Evolutionary conservation across 37 sponge, comb jelly and placozoan species (phyloP), one percentile per base, ranked within the genome.

Genomic region (Aplysina aerophoba): DNA sequence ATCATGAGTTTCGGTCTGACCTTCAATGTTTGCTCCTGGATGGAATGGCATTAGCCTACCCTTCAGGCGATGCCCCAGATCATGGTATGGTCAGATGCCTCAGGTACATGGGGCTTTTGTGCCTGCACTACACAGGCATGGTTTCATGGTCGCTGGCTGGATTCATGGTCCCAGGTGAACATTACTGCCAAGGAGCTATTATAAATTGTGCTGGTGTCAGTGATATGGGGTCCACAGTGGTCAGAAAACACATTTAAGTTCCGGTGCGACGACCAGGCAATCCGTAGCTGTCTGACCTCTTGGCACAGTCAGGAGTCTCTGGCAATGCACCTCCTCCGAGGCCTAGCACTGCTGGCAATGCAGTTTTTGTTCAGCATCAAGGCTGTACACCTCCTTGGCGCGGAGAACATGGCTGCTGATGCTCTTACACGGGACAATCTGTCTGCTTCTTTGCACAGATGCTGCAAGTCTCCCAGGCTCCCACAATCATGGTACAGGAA

Each of bases 41-140:
- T 81, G 86, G 86, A 90, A 85, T 67, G 93, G 88, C 25, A 53
- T 37, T 4, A 57, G 82, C 15, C 30, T 86, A 0, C 19, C 59
- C 59, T 58, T 58, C 19, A 20, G 17, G 59, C 59, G 19, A 20
- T 15, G 19, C 69, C 20, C 13, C 27, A 25, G 27, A 67, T 28
- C 17, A 65, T 65, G 30, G 17, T 85, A 13, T 24, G 19, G 13
- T 17, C 86, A 59, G 80, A 79, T 22, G 80, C 53, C 28, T 34
- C 54, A 21, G 80, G 80, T 14, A 15, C 53, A 21, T 34, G 50
- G 50, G 80, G 80, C 28, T 79, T 41, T 16, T 41, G 80, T 19
- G 80, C 80, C 17, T 20, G 31, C n/a, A 21, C 14, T 15, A 16
- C 72, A 4, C 11, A 60, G 24, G n/a, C 39, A 17, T 85, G 86